Evolutionary conservation across 2,113 vertebrate species (phyloP).

Genomic region (Donacobius atricapilla): DNA sequence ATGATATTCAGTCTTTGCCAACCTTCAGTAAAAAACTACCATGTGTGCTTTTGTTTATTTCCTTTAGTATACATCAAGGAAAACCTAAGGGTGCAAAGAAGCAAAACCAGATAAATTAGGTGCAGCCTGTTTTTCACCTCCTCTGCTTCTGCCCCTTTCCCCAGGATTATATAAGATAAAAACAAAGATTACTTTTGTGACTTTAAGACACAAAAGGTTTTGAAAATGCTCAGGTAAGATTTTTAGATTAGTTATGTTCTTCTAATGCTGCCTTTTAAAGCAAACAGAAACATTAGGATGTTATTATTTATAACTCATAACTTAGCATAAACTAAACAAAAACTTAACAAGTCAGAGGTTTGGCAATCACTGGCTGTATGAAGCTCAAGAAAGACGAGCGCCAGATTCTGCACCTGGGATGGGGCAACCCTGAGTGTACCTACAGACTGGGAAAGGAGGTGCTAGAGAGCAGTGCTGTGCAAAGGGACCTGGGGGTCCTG

Average conservation of each 20-base stretch:
- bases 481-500: background rate
- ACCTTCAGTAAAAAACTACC: background rate
- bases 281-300: background rate
- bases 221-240: background rate
- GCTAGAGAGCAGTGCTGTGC: background rate
- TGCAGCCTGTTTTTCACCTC: background rate
- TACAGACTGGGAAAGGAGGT: background rate
- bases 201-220: background rate
- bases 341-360: background rate
- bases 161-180: background rate
- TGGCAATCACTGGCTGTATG: background rate
- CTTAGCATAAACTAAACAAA: background rate
- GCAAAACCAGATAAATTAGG: background rate
- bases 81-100: background rate
- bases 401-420: background rate
- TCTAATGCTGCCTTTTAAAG: background rate
- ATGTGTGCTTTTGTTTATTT: background rate
- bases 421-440: fast-evolving
- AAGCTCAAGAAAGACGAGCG: background rate
- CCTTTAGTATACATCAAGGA: background rate
- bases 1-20: background rate
- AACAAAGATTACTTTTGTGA: background rate
- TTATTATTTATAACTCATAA: background rate
- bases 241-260: background rate
- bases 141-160: background rate